These are phyloP conservation scores for Drosophila emarginata DNA, from an alignment of 2,888 invertebrate species.

Conservation along the genomic window DNA sequence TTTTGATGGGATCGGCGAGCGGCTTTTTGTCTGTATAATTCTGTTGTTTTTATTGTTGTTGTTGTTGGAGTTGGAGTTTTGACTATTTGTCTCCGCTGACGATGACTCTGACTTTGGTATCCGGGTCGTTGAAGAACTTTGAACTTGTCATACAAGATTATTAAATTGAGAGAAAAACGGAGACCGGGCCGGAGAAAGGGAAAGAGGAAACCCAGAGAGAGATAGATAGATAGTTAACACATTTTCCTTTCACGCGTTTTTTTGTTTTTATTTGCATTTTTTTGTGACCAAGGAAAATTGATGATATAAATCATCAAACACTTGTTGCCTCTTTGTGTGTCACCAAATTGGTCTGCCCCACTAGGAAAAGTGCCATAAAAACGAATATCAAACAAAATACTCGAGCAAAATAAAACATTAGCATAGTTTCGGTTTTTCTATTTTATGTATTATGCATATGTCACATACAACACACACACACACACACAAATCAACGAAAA, in stretches of 20 bases:
- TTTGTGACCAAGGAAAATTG: conserved; percentile 30
- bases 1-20: conserved; percentile 19
- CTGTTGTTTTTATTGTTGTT: conserved; percentile 1
- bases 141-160: conserved; percentile 25
- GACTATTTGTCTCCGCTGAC: conserved; percentile 5
- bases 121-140: conserved; percentile 30
- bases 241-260: conserved; percentile 1
- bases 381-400: not conserved
- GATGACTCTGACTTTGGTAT: conserved; percentile 8
- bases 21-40: conserved; percentile 12
- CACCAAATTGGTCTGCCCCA: conserved; percentile 58
- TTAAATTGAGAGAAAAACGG: not conserved
- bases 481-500: not conserved
- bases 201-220: not conserved
- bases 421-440: conserved; percentile 39
- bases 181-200: not conserved
- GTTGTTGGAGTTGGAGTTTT: not conserved
- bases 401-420: conserved; percentile 42
- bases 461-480: conserved; percentile 17
- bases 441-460: conserved; percentile 40
- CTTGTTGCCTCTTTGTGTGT: conserved; percentile 29
- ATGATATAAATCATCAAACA: conserved; percentile 39
- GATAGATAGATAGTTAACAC: not conserved
- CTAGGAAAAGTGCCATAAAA: conserved; percentile 30
- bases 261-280: not conserved